Conservation (phyloP, 2,113 vertebrate genomes). For the Halcyon senegalensis region DNA sequence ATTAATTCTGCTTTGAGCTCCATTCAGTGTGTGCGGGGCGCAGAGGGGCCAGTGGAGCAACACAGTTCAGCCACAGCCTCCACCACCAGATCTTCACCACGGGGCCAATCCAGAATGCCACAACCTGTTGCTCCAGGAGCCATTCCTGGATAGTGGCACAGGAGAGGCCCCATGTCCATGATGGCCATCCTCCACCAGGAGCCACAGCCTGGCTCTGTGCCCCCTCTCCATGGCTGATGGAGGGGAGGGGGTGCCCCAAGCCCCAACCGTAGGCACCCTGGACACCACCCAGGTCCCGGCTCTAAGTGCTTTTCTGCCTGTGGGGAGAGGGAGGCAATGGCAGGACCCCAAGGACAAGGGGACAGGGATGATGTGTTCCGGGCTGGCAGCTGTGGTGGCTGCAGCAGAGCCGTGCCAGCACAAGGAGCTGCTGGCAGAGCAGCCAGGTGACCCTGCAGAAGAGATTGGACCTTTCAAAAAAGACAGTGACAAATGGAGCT, state of each 20-base stretch:
- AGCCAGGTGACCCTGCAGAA: slow-evolving; percentile 11
- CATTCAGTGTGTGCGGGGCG: background rate
- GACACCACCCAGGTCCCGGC: rapidly evolving
- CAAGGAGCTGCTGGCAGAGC: background rate
- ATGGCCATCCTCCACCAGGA: background rate
- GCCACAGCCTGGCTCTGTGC: background rate
- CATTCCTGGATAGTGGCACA: rapidly evolving
- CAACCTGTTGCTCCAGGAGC: rapidly evolving
- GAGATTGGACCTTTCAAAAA: slow-evolving; percentile 56
- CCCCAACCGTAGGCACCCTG: rapidly evolving
- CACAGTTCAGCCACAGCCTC: background rate
- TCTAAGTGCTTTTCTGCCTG: rapidly evolving
- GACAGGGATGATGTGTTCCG: background rate
- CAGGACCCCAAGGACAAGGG: background rate
- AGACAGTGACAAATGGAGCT: slow-evolving; percentile 68
- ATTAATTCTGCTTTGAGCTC: slow-evolving; percentile 67
- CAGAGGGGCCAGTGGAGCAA: background rate
- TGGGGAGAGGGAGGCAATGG: rapidly evolving
- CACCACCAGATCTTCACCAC: rapidly evolving
- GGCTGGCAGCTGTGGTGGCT: background rate
- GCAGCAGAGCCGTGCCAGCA: background rate
- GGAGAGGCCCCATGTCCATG: rapidly evolving
- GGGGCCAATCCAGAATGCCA: background rate
- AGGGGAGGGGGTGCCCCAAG: rapidly evolving
- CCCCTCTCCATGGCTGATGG: rapidly evolving